phyloP scores from a whole-genome alignment of 2,797 vertebrate genomes.

The Acanthornis magna region DNA sequence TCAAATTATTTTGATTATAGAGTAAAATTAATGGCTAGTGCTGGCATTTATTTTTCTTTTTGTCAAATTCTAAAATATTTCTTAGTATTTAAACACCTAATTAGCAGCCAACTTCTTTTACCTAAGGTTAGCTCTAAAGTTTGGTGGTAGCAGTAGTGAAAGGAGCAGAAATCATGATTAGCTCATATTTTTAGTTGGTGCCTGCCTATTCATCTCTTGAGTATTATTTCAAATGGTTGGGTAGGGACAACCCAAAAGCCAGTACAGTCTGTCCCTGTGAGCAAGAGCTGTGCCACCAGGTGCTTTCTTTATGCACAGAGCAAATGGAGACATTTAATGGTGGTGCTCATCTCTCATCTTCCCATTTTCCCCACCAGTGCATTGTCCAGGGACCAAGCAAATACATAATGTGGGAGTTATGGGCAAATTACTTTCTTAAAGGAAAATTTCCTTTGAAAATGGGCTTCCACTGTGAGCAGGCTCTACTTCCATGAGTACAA shows the following conservation, averaged over 20 bases:
- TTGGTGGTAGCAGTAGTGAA: background rate
- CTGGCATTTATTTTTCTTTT: background rate
- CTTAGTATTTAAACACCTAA: background rate
- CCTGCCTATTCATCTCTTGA: background rate
- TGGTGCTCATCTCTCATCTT: background rate
- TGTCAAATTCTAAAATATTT: background rate
- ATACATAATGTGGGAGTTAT: background rate
- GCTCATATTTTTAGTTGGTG: background rate
- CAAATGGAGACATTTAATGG: background rate
- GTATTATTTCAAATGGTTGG: background rate
- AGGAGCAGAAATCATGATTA: background rate
- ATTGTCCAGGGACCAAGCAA: background rate
- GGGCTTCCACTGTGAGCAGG: background rate
- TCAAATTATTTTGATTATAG: background rate
- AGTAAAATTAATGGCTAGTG: background rate
- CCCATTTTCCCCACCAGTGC: background rate
- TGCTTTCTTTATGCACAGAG: background rate
- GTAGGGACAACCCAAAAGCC: background rate
- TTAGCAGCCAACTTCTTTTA: background rate
- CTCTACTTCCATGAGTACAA: background rate
- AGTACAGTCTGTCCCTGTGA: background rate
- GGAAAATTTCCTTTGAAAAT: background rate
- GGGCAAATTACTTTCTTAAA: conserved; percentile 23
- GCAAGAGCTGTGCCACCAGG: background rate
- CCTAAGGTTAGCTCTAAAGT: background rate